phyloP scores from a whole-genome alignment of 2,797 vertebrate genomes.

The Enteromius viviparus region DNA sequence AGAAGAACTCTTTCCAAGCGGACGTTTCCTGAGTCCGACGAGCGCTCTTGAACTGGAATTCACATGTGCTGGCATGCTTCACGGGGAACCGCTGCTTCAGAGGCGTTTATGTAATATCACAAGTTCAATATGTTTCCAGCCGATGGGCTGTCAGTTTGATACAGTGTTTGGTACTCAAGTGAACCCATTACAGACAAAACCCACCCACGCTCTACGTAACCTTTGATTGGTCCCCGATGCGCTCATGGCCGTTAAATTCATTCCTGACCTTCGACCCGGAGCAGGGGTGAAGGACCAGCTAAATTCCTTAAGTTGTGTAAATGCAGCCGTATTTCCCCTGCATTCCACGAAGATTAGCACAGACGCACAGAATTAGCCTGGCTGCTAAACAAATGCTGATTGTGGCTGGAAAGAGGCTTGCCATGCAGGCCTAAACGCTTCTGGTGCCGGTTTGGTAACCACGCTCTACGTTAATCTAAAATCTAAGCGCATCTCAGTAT shows the following conservation, averaged over 20 bases:
- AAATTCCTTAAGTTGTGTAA: conserved; percentile 51
- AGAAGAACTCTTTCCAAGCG: conserved; percentile 26
- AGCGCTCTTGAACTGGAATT: conserved; percentile 28
- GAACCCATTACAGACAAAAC: conserved; percentile 4
- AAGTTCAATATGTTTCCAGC: conserved; percentile 31
- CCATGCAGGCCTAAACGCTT: conserved; percentile 1
- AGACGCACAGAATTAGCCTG: conserved; percentile 41
- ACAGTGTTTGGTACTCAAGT: conserved; percentile 24
- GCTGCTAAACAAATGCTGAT: conserved; percentile 44
- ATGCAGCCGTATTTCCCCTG: conserved; percentile 43
- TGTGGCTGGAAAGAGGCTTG: conserved; percentile 31
- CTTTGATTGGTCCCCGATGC: conserved; percentile 38
- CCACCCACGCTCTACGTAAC: background rate
- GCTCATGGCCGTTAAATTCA: conserved; percentile 17
- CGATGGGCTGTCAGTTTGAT: conserved; percentile 22
- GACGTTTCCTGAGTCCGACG: conserved; percentile 27
- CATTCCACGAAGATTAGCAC: conserved; percentile 59
- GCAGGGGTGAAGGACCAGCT: conserved; percentile 44
- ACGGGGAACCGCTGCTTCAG: conserved; percentile 14
- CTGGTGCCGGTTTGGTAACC: background rate
- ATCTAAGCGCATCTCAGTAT: background rate
- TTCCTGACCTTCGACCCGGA: conserved; percentile 49
- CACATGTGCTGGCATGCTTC: conserved; percentile 24
- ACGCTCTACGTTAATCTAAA: background rate
- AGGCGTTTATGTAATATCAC: conserved; percentile 39